Evolutionary conservation across 2,797 vertebrate genomes (phyloP).

Genomic region (Antennarius maculatus): DNA sequence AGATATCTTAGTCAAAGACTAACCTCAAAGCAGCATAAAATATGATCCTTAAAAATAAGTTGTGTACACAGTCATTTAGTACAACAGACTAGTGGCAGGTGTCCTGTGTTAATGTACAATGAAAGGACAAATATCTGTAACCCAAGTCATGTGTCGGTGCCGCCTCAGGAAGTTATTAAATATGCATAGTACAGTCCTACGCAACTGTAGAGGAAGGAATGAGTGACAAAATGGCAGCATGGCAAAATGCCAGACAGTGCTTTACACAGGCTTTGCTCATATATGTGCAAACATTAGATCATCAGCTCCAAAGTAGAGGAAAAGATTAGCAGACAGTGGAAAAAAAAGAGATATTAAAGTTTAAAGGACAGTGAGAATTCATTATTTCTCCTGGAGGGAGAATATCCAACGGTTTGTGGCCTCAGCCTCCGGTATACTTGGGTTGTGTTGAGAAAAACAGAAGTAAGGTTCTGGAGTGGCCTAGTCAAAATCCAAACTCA

Average conservation of each 20-base stretch:
- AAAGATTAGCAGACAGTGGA: background rate
- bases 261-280: background rate
- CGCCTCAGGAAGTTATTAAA: constrained; percentile 74
- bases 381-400: no score
- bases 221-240: constrained; percentile 55
- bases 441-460: no score
- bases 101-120: no score
- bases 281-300: constrained; percentile 6
- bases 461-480: no score
- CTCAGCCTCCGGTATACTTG: no score
- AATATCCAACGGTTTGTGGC: no score
- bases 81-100: background rate
- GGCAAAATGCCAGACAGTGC: constrained; percentile 22
- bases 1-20: background rate
- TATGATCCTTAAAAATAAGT: background rate
- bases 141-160: constrained; percentile 57
- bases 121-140: constrained; percentile 54
- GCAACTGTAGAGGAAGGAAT: constrained; percentile 31
- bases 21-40: background rate
- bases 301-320: constrained; percentile 15
- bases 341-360: background rate
- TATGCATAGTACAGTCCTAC: constrained; percentile 69
- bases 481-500: no score
- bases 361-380: background rate
- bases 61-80: background rate